A percentile compares a stretch with the other conserved stretches of the same genome.
Conservation (phyloP, 2,113 vertebrate species). For the Macquaria ambigua region DNA sequence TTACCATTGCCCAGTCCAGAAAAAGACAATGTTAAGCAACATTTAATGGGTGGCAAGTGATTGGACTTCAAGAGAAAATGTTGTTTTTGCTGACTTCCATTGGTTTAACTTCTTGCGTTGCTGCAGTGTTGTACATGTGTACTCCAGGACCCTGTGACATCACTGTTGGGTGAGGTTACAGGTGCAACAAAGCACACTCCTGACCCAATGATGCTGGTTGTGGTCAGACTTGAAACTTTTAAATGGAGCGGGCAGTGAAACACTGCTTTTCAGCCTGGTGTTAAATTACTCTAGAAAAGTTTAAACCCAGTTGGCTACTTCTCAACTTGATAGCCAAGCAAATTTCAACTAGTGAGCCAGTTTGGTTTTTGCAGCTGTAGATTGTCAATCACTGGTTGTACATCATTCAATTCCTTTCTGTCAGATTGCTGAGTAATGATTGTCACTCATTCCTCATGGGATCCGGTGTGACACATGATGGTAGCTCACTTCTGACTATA, state of each 20-base stretch:
- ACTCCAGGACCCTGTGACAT: background rate
- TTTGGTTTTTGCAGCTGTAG: background rate
- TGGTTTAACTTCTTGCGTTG: background rate
- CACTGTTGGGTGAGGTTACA: background rate
- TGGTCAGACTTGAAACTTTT: background rate
- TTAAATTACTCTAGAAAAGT: background rate
- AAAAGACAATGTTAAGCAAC: background rate
- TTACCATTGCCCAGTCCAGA: background rate
- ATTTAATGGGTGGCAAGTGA: background rate
- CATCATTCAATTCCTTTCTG: background rate
- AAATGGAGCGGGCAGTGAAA: background rate
- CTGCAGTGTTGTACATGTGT: background rate
- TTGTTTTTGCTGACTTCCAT: background rate
- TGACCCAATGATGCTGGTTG: background rate
- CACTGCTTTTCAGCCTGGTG: background rate
- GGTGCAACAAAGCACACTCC: background rate
- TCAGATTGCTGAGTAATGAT: conserved; percentile 14
- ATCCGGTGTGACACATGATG: background rate
- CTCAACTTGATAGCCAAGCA: conserved; percentile 1
- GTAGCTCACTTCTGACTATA: background rate
- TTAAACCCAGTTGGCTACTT: conserved; percentile 3
- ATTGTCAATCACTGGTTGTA: conserved; percentile 11
- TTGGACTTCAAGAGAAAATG: background rate
- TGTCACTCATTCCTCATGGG: conserved; percentile 8
- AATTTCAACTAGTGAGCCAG: background rate